Conservation (phyloP, 92 coral and sea anemone species). For the Metridium senile region DNA sequence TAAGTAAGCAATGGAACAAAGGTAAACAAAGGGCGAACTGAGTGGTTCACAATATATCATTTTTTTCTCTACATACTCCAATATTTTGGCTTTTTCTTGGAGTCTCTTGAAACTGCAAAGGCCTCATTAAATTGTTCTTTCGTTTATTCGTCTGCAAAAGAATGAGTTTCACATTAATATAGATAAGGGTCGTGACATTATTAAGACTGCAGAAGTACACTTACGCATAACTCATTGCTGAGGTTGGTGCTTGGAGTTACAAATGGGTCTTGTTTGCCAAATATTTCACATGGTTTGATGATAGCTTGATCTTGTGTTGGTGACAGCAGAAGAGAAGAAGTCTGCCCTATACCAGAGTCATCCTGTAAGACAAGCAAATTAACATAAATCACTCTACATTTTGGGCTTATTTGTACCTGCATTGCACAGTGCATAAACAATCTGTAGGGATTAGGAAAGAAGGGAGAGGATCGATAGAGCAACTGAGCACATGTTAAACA, state of each 20-base stretch:
- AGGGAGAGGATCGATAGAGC: too few relatives aligned
- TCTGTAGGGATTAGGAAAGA: too few relatives aligned
- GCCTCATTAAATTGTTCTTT: conserved; percentile 80
- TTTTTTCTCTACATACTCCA: conserved; percentile 3
- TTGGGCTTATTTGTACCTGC: too few relatives aligned
- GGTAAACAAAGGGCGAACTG: background rate
- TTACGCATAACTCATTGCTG: conserved; percentile 53
- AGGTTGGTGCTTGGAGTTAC: conserved; percentile 82
- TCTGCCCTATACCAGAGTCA: conserved; percentile 75
- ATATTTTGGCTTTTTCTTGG: conserved; percentile 48
- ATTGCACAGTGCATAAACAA: too few relatives aligned
- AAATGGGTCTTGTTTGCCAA: conserved; percentile 76
- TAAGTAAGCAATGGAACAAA: background rate
- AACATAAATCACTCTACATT: background rate
- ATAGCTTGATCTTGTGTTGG: conserved; percentile 67
- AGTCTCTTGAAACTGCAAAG: conserved; percentile 76
- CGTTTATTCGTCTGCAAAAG: conserved; percentile 43
- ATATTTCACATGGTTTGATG: conserved; percentile 88
- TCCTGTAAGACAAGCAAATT: conserved; percentile 54
- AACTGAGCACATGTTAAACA: too few relatives aligned
- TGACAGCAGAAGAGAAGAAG: conserved; percentile 56
- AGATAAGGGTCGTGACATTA: too few relatives aligned
- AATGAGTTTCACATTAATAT: background rate
- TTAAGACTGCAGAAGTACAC: too few relatives aligned
- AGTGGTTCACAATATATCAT: too few relatives aligned